Evolutionary conservation across 35 echinoderm and acorn worm species (phyloP).

Genomic region (Apostichopus californicus): DNA sequence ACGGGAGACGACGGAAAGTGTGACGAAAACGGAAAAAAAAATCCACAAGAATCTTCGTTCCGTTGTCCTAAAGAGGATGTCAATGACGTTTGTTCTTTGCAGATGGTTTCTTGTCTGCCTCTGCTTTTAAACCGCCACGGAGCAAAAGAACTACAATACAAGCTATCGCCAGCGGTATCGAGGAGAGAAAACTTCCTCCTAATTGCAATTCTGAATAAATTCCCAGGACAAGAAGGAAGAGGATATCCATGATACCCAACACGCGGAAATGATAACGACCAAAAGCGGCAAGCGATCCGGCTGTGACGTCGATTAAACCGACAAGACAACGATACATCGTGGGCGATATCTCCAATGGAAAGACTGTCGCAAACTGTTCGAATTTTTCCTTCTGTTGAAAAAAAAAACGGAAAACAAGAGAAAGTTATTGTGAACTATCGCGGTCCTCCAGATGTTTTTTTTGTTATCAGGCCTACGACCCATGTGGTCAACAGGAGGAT

Average conservation of each 20-base stretch:
- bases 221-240: background rate
- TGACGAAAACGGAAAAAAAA: too few relatives aligned
- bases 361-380: constrained; percentile 9
- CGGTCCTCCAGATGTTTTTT: background rate
- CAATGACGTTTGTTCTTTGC: too few relatives aligned
- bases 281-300: background rate
- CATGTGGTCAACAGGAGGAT: too few relatives aligned
- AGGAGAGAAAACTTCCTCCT: background rate
- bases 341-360: background rate
- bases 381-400: constrained; percentile 8
- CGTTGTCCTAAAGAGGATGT: too few relatives aligned
- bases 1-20: too few relatives aligned
- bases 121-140: background rate
- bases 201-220: background rate
- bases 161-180: background rate
- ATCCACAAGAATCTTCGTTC: too few relatives aligned
- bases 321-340: background rate
- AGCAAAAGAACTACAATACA: background rate
- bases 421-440: background rate
- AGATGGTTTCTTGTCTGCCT: too few relatives aligned
- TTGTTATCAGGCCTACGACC: background rate
- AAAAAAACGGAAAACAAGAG: background rate
- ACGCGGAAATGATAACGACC: background rate
- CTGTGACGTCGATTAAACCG: background rate
- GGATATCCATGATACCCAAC: background rate